Evolutionary conservation across 92 coral and sea anemone genomes (phyloP), one percentile per base, ranked within the genome.

Genomic region (Nematostella vectensis): DNA sequence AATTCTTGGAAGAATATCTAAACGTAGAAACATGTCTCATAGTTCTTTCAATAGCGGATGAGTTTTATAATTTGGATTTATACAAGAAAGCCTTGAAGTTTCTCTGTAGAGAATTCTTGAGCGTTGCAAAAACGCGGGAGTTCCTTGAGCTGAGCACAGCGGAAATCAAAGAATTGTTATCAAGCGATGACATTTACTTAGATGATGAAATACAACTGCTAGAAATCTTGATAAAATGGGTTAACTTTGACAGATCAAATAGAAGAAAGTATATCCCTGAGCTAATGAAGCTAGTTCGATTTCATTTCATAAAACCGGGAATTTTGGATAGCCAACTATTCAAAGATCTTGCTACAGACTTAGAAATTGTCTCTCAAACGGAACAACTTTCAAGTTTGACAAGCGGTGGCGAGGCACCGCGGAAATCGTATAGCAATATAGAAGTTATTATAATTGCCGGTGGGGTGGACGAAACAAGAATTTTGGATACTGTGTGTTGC

Each of bases 31-130:
- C 85, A 38, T 89, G 97, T 58, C 61, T 89, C 25, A 48, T 74
- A 16, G 73, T 87, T 29, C 71, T 81, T 23, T 81, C 95, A 13
- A 56, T 81, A 2, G 95, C 97, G 13, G 91, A 89, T 31, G 74
- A 70, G 29, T 81, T 80, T 42, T 67, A 51, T 27, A 80, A 88
- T 37, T 73, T 66, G 63, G 54, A 28, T 0, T 77, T 85, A 38
- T 65, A 69, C 53, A 71, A 48, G 20, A 47, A 42, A 33, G 87
- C 82, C 53, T 50, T 69, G 29, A 72, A 47, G 29, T 75, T 81
- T 45, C 52, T 85, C 8, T 55, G 65, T 47, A 67, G 50, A 47
- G 66, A 71, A 43, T 75, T 85, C 24, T 40, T 58, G 21, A 31
- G 62, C 40, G 63, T 85, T 38, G 53, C 84, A 10, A 79, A 89